These are phyloP conservation scores for Drosophila colorata DNA, from an alignment of 2,888 invertebrate species.

Conservation along the genomic window DNA sequence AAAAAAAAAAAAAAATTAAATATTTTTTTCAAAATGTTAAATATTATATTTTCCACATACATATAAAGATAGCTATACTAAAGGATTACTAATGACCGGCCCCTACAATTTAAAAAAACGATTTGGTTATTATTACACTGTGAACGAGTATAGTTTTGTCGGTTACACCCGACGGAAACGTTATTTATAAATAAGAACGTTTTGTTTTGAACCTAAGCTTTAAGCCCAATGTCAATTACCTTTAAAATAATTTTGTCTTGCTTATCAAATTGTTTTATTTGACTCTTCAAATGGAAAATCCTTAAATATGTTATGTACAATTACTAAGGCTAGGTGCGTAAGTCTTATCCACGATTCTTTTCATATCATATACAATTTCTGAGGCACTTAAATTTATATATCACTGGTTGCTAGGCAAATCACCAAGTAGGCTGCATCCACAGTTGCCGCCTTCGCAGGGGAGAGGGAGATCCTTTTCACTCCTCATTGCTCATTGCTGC, in stretches of 20 bases:
- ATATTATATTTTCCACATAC: no score
- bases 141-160: no score
- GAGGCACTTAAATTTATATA: conserved; percentile 64
- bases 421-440: conserved; percentile 42
- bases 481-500: conserved; percentile 39
- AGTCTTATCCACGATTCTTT: conserved; percentile 5
- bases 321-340: conserved; percentile 13
- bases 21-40: no score
- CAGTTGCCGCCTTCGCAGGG: not conserved
- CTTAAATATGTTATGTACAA: conserved; percentile 55
- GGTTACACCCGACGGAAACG: no score
- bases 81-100: no score
- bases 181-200: no score
- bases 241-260: not conserved
- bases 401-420: conserved; percentile 77
- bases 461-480: not conserved
- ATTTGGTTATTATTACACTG: no score
- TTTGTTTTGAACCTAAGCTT: no score
- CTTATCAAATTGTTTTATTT: conserved; percentile 33
- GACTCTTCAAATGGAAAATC: conserved; percentile 1
- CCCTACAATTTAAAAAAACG: no score
- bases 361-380: conserved; percentile 56
- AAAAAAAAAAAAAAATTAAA: no score
- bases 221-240: no score
- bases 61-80: no score